Conservation (phyloP, 2,797 vertebrate species). For the Jordanella pulchra region DNA sequence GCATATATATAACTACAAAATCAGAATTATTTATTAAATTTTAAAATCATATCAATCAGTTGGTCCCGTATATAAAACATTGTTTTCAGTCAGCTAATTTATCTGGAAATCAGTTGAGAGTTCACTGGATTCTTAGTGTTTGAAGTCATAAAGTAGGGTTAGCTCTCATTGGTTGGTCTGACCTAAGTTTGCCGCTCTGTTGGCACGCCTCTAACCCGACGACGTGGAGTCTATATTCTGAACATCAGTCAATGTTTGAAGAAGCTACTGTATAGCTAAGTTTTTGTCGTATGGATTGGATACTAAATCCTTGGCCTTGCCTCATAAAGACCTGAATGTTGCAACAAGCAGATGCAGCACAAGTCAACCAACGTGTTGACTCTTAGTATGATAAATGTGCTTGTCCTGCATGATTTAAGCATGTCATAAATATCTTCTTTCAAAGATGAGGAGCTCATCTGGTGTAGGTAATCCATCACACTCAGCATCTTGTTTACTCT, state of each 20-base stretch:
- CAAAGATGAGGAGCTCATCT: constrained; percentile 15
- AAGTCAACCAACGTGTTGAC: not conserved
- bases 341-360: not conserved
- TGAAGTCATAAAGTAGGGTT: too few relatives aligned
- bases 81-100: too few relatives aligned
- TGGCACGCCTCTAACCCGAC: too few relatives aligned
- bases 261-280: not conserved
- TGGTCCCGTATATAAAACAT: too few relatives aligned
- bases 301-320: not conserved
- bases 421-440: constrained; percentile 27
- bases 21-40: too few relatives aligned
- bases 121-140: too few relatives aligned
- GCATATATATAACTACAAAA: too few relatives aligned
- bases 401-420: constrained; percentile 26
- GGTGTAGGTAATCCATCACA: constrained; percentile 35
- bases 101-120: too few relatives aligned
- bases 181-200: too few relatives aligned
- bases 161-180: too few relatives aligned
- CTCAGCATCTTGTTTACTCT: constrained; percentile 6
- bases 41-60: too few relatives aligned
- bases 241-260: not conserved
- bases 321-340: not conserved
- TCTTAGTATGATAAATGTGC: constrained; percentile 35
- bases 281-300: not conserved
- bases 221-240: too few relatives aligned